Evolutionary conservation across 2,888 invertebrate genomes (phyloP), one percentile per base, ranked within the genome.

Genomic region (Lasioglossum malachurum): DNA sequence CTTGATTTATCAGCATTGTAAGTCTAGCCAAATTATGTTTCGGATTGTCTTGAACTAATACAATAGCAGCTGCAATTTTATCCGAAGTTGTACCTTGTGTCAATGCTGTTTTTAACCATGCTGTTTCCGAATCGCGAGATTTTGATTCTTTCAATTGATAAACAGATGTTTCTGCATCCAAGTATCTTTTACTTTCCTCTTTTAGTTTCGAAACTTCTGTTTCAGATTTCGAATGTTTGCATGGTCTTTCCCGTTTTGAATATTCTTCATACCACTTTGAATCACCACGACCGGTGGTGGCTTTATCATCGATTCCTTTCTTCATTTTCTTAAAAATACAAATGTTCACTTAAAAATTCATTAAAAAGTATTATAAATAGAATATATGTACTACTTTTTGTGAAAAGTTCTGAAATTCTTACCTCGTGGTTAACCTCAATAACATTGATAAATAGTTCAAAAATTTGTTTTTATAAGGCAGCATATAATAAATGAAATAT

Each of bases 31-130:
- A 95, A 94, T 97, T 98, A 94, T 97, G 97, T n/a, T 98, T 96
- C 0, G 98, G 98, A 91, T 97, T 97, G 93, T 98, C 97, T 96
- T 98, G 97, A 86, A 98, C 97, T 41, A 97, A 95, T 41, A 99
- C 96, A 10, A 97, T 97, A 83, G 97, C 97, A 0, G 98, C 98
- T 4, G 99, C 98, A 83, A 98, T 97, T 96, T 97, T 98, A 95
- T 99, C 99, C 0, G 97, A 97, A 0, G 97, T 96, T 0, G 98
- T 98, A 88, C 99, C 99, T 90, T 97, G 97, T 19, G 97, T 96
- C 90, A 98, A 96, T 16, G 98, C 97, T 2, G 97, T 97, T 91
- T 97, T 96, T 87, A 98, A 97, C 98, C 98, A 98, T 81, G 97
- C 96, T 91, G 96, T 97, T 91, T 97, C 97, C 0, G 97, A 96